Evolutionary conservation across 2,113 vertebrate species (phyloP).

Genomic region (Rallus limicola): DNA sequence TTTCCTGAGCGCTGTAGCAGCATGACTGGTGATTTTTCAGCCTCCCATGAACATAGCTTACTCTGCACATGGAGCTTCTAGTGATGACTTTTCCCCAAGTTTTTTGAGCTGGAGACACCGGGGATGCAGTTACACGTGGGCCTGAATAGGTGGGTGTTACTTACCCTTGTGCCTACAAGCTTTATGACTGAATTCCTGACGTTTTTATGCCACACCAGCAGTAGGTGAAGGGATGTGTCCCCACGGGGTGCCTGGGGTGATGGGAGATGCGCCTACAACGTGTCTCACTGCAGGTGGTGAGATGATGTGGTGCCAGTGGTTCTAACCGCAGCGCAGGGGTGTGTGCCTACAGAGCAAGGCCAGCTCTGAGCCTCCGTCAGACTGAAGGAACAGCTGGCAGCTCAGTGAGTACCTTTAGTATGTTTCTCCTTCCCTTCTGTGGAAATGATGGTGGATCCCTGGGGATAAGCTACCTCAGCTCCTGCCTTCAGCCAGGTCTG

Average conservation of each 20-base stretch:
- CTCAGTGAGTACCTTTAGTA: fast-evolving
- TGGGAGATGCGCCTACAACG: too few species aligned
- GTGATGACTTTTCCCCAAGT: neutral
- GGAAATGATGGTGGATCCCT: neutral
- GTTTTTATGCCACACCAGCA: neutral
- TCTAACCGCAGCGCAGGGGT: too few species aligned
- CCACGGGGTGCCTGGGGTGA: fast-evolving
- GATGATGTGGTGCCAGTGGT: fast-evolving
- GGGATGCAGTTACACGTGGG: neutral
- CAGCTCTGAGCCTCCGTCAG: too few species aligned
- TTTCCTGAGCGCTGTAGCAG: neutral
- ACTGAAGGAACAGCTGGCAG: neutral
- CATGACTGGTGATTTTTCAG: neutral
- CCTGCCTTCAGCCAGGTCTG: neutral
- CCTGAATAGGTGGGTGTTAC: neutral
- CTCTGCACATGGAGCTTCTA: neutral
- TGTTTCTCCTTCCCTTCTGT: neutral
- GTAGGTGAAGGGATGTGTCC: neutral
- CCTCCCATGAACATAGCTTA: neutral
- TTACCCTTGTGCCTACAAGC: too few species aligned
- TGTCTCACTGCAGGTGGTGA: neutral
- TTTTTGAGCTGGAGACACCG: neutral
- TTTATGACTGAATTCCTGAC: neutral
- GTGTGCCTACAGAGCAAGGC: too few species aligned
- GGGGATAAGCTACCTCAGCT: fast-evolving